Conservation (phyloP, 2,888 invertebrate genomes). For the Ryuthela nishihirai region DNA sequence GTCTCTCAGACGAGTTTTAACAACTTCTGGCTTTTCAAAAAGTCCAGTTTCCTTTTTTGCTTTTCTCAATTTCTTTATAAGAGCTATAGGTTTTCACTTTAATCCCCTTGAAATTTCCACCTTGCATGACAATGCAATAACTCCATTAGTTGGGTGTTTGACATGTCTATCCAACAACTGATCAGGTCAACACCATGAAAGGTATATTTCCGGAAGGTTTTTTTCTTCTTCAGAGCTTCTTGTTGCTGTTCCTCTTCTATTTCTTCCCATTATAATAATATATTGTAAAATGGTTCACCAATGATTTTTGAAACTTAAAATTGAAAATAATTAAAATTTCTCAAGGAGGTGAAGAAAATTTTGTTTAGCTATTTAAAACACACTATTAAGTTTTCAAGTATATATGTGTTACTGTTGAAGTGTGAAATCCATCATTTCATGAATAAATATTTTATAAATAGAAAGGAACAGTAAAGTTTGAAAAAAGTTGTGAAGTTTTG, state of each 20-base stretch:
- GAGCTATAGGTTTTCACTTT: constrained; percentile 85
- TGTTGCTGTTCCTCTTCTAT: constrained; percentile 3
- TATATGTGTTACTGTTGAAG: too few relatives aligned
- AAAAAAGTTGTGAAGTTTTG: too few relatives aligned
- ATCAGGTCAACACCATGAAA: constrained; percentile 99
- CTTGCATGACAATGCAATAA: constrained; percentile 91
- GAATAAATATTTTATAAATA: too few relatives aligned
- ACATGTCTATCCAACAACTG: constrained; percentile 88
- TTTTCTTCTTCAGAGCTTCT: constrained; percentile 67
- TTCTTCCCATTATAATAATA: too few relatives aligned
- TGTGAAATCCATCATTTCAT: too few relatives aligned
- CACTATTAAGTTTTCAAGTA: too few relatives aligned
- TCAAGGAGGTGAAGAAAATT: too few relatives aligned
- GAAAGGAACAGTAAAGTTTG: too few relatives aligned
- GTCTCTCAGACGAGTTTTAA: constrained; percentile 57
- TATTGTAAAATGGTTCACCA: too few relatives aligned
- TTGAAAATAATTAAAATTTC: too few relatives aligned
- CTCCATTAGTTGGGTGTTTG: constrained; percentile 92
- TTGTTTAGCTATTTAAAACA: too few relatives aligned
- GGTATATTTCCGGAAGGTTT: constrained; percentile 99
- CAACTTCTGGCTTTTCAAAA: constrained; percentile 57
- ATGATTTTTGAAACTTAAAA: too few relatives aligned
- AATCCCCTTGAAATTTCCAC: constrained; percentile 80
- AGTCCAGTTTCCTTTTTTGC: constrained; percentile 89
- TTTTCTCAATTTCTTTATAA: constrained; percentile 92